Conservation (phyloP, 2,113 vertebrate species). For the Macheiramphus alcinus region DNA sequence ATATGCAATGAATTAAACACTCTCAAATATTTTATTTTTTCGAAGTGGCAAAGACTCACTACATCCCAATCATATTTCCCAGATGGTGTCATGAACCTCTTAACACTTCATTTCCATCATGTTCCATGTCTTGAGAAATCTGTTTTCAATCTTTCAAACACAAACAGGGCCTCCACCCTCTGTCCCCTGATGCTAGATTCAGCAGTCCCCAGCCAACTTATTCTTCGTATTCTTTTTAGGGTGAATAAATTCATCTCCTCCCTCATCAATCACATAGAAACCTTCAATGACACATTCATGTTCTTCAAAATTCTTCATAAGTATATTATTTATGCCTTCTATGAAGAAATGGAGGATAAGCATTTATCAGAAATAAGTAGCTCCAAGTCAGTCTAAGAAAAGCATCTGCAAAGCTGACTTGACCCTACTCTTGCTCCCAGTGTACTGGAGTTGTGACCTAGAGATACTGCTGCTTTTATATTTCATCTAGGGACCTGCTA, state of each 20-base stretch:
- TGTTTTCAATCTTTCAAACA: conserved; percentile 57
- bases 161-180: conserved; percentile 30
- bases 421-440: neutral
- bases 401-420: neutral
- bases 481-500: neutral
- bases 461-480: neutral
- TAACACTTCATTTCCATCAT: conserved; percentile 59
- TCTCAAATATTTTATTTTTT: conserved; percentile 35
- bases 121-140: conserved; percentile 36
- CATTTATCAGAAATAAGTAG: conserved; percentile 19
- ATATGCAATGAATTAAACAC: conserved; percentile 28
- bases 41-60: conserved; percentile 40
- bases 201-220: conserved; percentile 28
- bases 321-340: neutral
- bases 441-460: neutral
- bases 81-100: conserved; percentile 51
- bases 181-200: conserved; percentile 13
- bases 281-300: conserved; percentile 11
- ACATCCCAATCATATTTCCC: conserved; percentile 55
- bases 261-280: conserved; percentile 17
- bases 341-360: neutral
- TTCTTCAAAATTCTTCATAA: neutral
- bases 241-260: conserved; percentile 42
- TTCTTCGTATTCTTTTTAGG: conserved; percentile 24
- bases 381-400: neutral